Conservation (phyloP, 2,797 vertebrate genomes). For the Rhabdophis nuchalis region DNA sequence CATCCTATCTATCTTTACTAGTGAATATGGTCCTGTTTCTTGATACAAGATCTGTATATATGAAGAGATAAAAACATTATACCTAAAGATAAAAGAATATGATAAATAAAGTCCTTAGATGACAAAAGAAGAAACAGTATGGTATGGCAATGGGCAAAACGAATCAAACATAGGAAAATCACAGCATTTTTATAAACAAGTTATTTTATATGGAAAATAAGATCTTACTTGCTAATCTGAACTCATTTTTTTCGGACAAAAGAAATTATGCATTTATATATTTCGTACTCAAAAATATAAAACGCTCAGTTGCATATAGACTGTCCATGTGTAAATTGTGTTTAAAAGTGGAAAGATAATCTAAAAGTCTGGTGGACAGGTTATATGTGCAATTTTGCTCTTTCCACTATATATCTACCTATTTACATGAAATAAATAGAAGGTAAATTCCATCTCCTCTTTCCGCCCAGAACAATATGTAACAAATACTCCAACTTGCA, state of each 20-base stretch:
- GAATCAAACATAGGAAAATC: background rate
- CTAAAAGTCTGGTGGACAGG: background rate
- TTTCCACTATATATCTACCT: background rate
- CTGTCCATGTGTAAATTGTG: background rate
- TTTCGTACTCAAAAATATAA: background rate
- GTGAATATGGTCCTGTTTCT: background rate
- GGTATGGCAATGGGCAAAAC: background rate
- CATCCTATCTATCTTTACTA: background rate
- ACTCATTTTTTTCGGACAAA: background rate
- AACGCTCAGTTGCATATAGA: background rate
- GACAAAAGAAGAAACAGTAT: background rate
- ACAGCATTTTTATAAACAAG: background rate
- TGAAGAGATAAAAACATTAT: background rate
- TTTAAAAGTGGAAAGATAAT: background rate
- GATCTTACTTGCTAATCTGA: background rate
- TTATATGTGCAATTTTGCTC: background rate
- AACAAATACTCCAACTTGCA: background rate
- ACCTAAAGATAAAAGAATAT: background rate
- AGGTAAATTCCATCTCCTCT: background rate
- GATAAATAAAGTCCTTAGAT: background rate
- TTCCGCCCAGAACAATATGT: background rate
- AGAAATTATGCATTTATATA: background rate
- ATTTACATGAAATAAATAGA: background rate
- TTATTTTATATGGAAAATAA: background rate
- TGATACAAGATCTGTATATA: background rate